A percentile compares a stretch with the other conserved stretches of the same genome.
Evolutionary conservation across 2,797 vertebrate species (phyloP).

Genomic region (Octomys mimax): DNA sequence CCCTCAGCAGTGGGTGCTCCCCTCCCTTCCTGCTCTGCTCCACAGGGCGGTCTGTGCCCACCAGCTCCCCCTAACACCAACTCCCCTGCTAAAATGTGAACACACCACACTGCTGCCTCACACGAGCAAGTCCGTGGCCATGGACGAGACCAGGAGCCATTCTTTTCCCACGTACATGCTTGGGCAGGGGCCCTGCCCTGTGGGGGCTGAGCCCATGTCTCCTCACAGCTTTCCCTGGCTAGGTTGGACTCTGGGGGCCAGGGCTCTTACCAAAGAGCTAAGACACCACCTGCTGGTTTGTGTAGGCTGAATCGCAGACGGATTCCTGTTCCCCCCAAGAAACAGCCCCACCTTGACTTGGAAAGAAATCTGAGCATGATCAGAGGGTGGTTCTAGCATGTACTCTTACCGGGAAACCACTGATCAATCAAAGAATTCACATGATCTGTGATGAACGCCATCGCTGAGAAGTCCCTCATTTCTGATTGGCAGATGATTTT

Average conservation of each 20-base stretch:
- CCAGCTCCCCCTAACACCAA: not conserved
- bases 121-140: not conserved
- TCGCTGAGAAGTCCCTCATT: constrained; percentile 96
- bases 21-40: not conserved
- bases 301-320: not conserved
- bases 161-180: not conserved
- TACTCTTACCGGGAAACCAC: constrained; percentile 98
- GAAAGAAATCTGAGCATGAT: not conserved
- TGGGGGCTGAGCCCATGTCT: not conserved
- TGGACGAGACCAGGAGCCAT: accelerated
- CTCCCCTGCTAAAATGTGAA: not conserved
- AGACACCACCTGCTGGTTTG: not conserved
- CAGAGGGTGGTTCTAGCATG: not conserved
- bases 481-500: constrained; percentile 98
- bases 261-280: not conserved
- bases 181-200: not conserved
- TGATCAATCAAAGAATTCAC: constrained; percentile 98
- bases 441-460: constrained; percentile 99
- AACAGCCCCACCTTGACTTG: not conserved
- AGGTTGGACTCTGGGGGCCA: not conserved
- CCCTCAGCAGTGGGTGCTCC: not conserved
- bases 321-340: not conserved
- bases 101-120: not conserved
- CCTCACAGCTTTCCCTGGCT: accelerated
- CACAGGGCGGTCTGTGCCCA: not conserved